Conservation (phyloP, 2,888 invertebrate species). For the Teinopalpus imperialis region DNA sequence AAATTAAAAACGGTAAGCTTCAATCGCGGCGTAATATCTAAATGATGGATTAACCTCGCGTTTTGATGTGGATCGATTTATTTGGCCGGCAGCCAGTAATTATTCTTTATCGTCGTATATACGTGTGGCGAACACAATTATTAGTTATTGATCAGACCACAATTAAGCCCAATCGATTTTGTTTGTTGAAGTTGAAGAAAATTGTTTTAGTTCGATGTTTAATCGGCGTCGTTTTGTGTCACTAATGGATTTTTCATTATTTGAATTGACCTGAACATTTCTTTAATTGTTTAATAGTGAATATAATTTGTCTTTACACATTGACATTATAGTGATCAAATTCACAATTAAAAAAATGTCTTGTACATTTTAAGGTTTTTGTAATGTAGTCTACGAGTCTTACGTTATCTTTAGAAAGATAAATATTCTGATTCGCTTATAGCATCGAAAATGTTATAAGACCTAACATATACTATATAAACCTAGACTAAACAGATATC, state of each 20-base stretch:
- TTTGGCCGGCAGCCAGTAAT: conserved; percentile 80
- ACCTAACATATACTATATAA: no score
- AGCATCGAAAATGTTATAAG: no score
- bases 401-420: no score
- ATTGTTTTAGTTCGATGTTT: conserved; percentile 78
- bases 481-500: no score
- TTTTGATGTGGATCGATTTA: conserved; percentile 80
- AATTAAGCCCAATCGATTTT: conserved; percentile 80
- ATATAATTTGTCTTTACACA: conserved; percentile 47
- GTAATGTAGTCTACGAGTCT: no score
- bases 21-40: conserved; percentile 78
- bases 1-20: conserved; percentile 80
- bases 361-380: no score
- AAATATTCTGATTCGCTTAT: no score
- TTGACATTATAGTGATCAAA: conserved; percentile 29
- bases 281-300: conserved; percentile 59
- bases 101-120: conserved; percentile 76
- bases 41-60: conserved; percentile 80
- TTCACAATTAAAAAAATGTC: conserved; percentile 21
- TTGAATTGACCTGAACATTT: conserved; percentile 51
- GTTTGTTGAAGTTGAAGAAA: conserved; percentile 80
- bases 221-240: conserved; percentile 69
- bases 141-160: conserved; percentile 80
- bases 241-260: conserved; percentile 71
- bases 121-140: conserved; percentile 80